Evolutionary conservation across 1,140 invertebrate species (phyloP).

Genomic region (Lordiphosa mommai): DNA sequence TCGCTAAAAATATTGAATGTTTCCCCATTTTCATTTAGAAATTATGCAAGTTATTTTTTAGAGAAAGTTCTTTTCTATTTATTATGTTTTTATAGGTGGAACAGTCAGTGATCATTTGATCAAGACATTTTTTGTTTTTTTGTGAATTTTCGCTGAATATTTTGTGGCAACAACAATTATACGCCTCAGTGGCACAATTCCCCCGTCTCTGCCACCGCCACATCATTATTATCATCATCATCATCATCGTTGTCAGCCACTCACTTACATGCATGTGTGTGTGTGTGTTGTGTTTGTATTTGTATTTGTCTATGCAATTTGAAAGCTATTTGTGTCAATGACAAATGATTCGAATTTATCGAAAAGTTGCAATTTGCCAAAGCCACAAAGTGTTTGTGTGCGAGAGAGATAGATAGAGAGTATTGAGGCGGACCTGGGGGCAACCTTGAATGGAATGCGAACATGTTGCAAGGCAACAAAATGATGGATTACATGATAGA

Average conservation of each 20-base stretch:
- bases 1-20: too few species aligned
- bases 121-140: slow-evolving; percentile 34
- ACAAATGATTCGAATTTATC: slow-evolving; percentile 77
- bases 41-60: too few species aligned
- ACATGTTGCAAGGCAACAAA: slow-evolving; percentile 34
- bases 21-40: too few species aligned
- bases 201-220: background rate
- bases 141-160: slow-evolving; percentile 62
- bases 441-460: slow-evolving; percentile 76
- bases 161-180: slow-evolving; percentile 46
- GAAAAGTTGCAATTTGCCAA: slow-evolving; percentile 76
- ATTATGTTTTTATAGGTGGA: background rate
- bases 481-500: slow-evolving; percentile 59
- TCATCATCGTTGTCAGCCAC: background rate
- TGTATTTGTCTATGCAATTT: slow-evolving; percentile 62
- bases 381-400: slow-evolving; percentile 40
- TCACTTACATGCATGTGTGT: slow-evolving; percentile 24
- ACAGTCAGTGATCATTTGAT: too few species aligned
- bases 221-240: too few species aligned
- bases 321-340: slow-evolving; percentile 78
- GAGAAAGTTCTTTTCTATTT: background rate
- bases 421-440: slow-evolving; percentile 62
- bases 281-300: slow-evolving; percentile 22
- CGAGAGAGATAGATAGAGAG: slow-evolving; percentile 14
- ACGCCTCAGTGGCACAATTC: slow-evolving; percentile 22